phyloP scores from a whole-genome alignment of 2,113 vertebrate species.

The Alligator sinensis region DNA sequence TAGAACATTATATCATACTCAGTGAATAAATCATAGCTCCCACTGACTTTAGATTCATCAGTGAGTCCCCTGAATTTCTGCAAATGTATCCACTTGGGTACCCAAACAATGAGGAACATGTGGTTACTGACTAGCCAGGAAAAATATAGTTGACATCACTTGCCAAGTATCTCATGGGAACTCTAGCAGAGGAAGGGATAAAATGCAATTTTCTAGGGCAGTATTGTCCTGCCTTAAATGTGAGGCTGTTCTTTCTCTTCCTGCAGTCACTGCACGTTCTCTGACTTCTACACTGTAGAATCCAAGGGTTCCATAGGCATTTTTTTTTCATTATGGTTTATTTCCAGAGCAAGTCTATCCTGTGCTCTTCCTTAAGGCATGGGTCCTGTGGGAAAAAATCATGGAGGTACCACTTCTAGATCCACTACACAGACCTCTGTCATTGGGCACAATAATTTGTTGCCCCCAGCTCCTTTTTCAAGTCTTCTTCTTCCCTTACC shows the following conservation, averaged over 20 bases:
- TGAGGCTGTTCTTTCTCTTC: rapidly evolving
- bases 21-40: too few relatives aligned
- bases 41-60: too few relatives aligned
- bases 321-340: neutral
- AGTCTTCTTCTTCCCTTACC: neutral
- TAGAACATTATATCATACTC: neutral
- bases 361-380: neutral
- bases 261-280: rapidly evolving
- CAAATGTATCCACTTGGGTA: neutral
- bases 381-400: too few relatives aligned
- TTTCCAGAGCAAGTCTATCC: neutral
- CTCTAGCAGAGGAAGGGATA: neutral
- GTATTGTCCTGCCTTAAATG: neutral
- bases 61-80: neutral
- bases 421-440: neutral
- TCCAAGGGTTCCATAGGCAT: neutral
- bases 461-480: too few relatives aligned
- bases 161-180: neutral
- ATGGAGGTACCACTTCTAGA: too few relatives aligned
- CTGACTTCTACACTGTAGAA: too few relatives aligned
- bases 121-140: neutral
- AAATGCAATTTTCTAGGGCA: rapidly evolving
- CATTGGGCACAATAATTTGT: too few relatives aligned
- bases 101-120: neutral
- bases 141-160: neutral